Conservation (phyloP, 2,888 invertebrate genomes). For the Cephus pulcher region DNA sequence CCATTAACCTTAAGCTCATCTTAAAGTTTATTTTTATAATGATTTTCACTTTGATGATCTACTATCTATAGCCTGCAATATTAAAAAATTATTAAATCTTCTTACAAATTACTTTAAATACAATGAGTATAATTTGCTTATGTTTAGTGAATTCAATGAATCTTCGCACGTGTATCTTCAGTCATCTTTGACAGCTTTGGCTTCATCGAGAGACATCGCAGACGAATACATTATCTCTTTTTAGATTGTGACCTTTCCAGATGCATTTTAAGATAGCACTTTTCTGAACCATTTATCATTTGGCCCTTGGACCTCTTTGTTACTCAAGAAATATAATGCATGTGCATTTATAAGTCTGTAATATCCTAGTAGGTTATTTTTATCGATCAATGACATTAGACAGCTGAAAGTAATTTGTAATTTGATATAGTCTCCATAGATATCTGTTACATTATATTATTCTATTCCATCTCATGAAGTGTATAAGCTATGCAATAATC, state of each 20-base stretch:
- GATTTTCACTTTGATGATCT: neutral
- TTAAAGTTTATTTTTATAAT: neutral
- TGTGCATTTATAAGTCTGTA: conserved; percentile 16
- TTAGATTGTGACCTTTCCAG: neutral
- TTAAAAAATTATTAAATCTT: neutral
- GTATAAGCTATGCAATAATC: neutral
- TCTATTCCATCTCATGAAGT: neutral
- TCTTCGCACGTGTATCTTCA: neutral
- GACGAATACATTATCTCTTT: neutral
- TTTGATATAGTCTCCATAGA: neutral
- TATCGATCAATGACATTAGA: conserved; percentile 16
- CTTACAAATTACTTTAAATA: neutral
- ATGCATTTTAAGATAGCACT: neutral
- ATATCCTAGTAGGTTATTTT: conserved; percentile 16
- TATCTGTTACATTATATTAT: neutral
- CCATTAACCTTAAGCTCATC: neutral
- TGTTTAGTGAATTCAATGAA: neutral
- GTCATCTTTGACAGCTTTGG: neutral
- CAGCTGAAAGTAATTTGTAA: neutral
- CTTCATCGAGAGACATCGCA: neutral
- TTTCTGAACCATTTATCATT: neutral
- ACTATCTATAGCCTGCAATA: neutral
- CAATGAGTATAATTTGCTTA: neutral
- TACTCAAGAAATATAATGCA: conserved; percentile 11
- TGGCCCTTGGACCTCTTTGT: neutral